Base-by-base conservation (phyloP, 2,797 vertebrate genomes). In the Babyrousa celebensis region DNA sequence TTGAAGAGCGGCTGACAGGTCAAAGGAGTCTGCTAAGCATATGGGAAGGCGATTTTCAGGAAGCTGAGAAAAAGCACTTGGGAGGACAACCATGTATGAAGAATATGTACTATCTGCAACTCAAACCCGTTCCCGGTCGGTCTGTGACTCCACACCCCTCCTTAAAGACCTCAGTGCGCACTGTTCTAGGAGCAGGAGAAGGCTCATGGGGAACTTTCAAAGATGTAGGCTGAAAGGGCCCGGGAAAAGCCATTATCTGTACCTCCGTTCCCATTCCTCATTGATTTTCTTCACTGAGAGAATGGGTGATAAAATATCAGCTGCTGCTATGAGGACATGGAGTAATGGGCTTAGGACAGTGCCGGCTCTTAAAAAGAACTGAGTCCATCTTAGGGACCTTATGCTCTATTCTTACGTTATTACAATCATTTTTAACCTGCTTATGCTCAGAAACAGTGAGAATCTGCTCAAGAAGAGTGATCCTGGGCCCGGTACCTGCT, bases 181-280 rank as follows among this genome's bases (percentile, higher is more conserved):
- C 14, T 5, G 29, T 7, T 70, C n/a, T 43, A 9, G 56, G 60
- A 36, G 60, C 2, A 0, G 36, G 20, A 60, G 29, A 40, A 3
- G 18, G 58, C 48, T 27, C 21, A 0, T 1, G 5, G n/a, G 25
- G 29, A 36, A 6, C 29, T 56, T 20, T 25, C 36, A 20, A 54
- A 80, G 62, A 12, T 0, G 0, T 11, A 12, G 48, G 8, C 16
- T 0, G 0, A n/a, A 63, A 40, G 11, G 40, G 14, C 6, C 23
- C 74, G 6, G 8, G 15, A 10, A 40, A 75, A 12, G 62, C 62
- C 12, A 2, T 16, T 10, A 8, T 7, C 58, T 2, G 17, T 6
- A 3, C 12, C 40, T 14, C 5, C 29, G 23, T 12, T 40, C 36
- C 16, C 67, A 3, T 0, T n/a, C 52, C 36, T 36, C 74, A 23